These are phyloP conservation scores for Planiliza haematocheilus DNA, from an alignment of 2,113 vertebrate genomes.

Conservation along the genomic window DNA sequence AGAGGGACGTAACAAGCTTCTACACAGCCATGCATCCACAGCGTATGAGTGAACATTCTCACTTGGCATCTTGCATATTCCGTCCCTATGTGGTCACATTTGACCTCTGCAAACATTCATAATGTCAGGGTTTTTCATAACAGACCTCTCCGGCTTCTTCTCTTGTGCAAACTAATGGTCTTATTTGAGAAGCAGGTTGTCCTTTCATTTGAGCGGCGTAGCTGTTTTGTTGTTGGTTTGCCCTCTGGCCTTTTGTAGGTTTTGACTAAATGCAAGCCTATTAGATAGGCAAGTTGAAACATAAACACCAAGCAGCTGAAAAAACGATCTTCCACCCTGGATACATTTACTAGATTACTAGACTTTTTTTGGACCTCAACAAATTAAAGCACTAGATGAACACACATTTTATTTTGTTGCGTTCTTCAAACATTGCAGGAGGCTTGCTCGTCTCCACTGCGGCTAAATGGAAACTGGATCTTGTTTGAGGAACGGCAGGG, in stretches of 20 bases:
- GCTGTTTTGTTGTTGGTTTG: conserved; percentile 56
- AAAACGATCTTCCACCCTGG: not conserved
- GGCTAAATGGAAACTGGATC: conserved; percentile 80
- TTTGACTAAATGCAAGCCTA: conserved; percentile 57
- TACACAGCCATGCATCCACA: conserved; percentile 3
- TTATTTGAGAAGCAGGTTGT: conserved; percentile 48
- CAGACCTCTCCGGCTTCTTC: conserved; percentile 34
- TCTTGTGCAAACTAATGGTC: conserved; percentile 63
- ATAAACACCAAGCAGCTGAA: conserved; percentile 51
- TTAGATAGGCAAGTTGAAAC: conserved; percentile 69
- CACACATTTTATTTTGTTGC: conserved; percentile 35
- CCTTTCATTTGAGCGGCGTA: conserved; percentile 51
- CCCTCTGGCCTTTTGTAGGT: conserved; percentile 64
- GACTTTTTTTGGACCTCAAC: conserved; percentile 11
- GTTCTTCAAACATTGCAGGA: conserved; percentile 43
- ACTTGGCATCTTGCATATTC: conserved; percentile 54
- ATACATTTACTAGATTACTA: not conserved
- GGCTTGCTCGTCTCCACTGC: conserved; percentile 64
- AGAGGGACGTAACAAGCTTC: conserved; percentile 26
- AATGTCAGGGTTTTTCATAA: conserved; percentile 36
- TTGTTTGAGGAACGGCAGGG: conserved; percentile 76
- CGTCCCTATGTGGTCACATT: conserved; percentile 51
- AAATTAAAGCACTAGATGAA: conserved; percentile 36
- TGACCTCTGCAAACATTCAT: conserved; percentile 42
- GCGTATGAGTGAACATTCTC: conserved; percentile 56